Evolutionary conservation across 1,140 invertebrate genomes (phyloP), one percentile per base, ranked within the genome.

Genomic region (Popillia japonica): DNA sequence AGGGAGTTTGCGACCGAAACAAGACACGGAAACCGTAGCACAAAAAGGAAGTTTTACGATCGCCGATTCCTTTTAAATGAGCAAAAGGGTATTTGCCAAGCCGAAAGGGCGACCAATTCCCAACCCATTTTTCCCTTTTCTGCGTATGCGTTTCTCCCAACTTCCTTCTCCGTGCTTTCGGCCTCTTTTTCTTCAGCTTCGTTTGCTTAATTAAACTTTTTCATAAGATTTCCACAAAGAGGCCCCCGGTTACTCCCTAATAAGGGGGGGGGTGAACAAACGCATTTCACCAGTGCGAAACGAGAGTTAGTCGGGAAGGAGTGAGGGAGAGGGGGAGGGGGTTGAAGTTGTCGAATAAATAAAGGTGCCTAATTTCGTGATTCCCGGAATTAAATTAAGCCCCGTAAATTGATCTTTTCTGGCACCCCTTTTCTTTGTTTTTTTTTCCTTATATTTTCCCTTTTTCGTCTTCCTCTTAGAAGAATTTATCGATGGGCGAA

Each of bases 321-420:
- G 20, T 6, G 22, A 34, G 2, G 61, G 20, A n/a, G 20, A 0
- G 4, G 61, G 3, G 59, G 20, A 23, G 22, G 14, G 2, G 61
- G 20, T n/a, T 10, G 20, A 68, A 68, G n/a, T 68, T 68, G 22
- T 10, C 61, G 61, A 68, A 68, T 68, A 68, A 68, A 68, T 68
- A 68, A 68, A 68, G 61, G 61, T 68, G 61, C 61, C 61, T 68
- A 68, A 68, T 68, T 68, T 68, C 61, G 61, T 68, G 61, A 68
- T 68, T 68, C 61, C 61, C 0, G 22, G 61, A 68, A 68, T 68
- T 68, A 68, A 68, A 68, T 68, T 68, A 68, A 68, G 61, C 61
- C 48, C 61, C 22, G 61, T 68, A 68, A 68, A 68, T 68, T 68
- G 61, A 68, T 68, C 61, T 68, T 34, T 55, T 55, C 48, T 55